Evolutionary conservation across 2,113 vertebrate species (phyloP), one percentile per base, ranked within the genome.

Genomic region (Epinephelus moara): DNA sequence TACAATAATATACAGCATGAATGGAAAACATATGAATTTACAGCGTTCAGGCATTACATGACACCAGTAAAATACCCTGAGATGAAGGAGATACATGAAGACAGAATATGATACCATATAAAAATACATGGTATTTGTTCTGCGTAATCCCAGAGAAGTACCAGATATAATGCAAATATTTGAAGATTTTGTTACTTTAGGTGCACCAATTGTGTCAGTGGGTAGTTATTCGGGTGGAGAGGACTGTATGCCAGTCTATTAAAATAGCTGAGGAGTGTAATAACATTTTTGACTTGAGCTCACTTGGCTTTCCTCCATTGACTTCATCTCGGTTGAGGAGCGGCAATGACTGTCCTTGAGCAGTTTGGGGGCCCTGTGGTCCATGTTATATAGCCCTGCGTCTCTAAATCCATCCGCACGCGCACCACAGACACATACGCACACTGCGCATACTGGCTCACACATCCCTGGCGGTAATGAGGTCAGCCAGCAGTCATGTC

Each of bases 401-500:
- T 80, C 74, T 78, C 86, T 90, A 87, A 91, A 85, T 50, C 87
- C 80, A 88, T 81, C 80, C n/a, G 21, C 78, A 84, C 81, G 76
- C 70, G 52, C 82, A 80, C 75, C 87, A 61, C 83, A 81, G 71
- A 90, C 82, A 73, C 87, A 77, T 49, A 78, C n/a, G 60, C 87
- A 85, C 27, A 49, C 75, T 19, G 57, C 23, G 11, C 79, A 53
- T 33, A 67, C 57, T 84, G 80, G 80, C 84, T 84, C 78, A 57
- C 81, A 76, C 70, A 78, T 81, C 79, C 70, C 67, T 71, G 72
- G 83, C 47, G 72, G 45, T 33, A 79, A 80, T 75, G 27, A 88
- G 88, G 92, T 93, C 92, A 92, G 88, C 91, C 92, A 94, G 87
- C 85, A 92, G 89, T 84, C 89, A 75, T 55, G 79, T 84, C 79